Evolutionary conservation across 2,888 invertebrate genomes (phyloP).

Genomic region (Campoplex capitator): DNA sequence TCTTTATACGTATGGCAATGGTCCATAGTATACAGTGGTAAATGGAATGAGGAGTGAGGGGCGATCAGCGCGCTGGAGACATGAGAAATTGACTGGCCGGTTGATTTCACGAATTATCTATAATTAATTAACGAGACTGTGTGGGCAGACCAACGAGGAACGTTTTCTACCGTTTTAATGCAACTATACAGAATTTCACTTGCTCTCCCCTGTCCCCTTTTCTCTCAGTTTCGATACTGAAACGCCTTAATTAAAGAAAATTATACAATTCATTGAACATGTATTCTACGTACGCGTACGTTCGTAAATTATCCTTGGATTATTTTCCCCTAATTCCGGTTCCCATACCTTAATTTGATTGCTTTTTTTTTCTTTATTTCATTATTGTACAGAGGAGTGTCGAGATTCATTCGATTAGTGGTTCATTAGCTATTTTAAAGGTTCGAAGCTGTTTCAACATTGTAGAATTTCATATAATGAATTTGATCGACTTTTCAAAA

Average conservation of each 20-base stretch:
- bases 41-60: neutral
- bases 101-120: conserved; percentile 49
- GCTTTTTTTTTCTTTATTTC: no score
- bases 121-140: conserved; percentile 48
- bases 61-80: neutral
- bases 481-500: neutral
- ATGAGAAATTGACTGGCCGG: conserved; percentile 33
- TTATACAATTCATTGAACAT: conserved; percentile 25
- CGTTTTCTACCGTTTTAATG: conserved; percentile 45
- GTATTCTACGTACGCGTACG: neutral
- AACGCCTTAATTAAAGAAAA: conserved; percentile 42
- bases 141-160: conserved; percentile 20
- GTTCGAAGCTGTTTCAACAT: neutral
- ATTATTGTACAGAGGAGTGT: no score
- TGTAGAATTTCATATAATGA: neutral
- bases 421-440: neutral
- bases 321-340: neutral
- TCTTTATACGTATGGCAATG: neutral
- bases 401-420: neutral
- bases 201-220: neutral
- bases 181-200: conserved; percentile 15
- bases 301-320: neutral
- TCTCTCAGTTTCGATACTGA: conserved; percentile 26
- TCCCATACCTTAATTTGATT: no score
- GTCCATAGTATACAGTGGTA: neutral